These are phyloP conservation scores for Echiichthys vipera DNA, from an alignment of 2,797 vertebrate genomes.

Conservation along the genomic window DNA sequence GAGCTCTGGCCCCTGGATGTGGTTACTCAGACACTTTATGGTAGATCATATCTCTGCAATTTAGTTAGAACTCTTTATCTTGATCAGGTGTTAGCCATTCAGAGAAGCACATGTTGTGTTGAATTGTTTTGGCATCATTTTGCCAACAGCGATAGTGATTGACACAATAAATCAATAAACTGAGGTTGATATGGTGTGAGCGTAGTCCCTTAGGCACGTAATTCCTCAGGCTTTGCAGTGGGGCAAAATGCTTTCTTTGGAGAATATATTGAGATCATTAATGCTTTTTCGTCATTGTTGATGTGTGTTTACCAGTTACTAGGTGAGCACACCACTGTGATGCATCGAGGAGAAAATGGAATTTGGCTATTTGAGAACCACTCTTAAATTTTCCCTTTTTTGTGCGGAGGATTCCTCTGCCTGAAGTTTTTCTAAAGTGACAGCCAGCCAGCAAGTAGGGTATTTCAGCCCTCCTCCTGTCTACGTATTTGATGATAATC, in stretches of 20 bases:
- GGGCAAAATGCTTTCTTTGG: constrained; percentile 66
- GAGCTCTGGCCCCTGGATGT: constrained; percentile 48
- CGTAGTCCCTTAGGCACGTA: constrained; percentile 22
- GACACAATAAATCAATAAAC: constrained; percentile 38
- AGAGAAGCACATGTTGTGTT: constrained; percentile 25
- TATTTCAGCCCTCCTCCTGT: constrained; percentile 33
- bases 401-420: constrained; percentile 55
- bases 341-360: constrained; percentile 72
- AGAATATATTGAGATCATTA: constrained; percentile 52
- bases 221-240: constrained; percentile 39
- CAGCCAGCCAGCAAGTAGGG: constrained; percentile 20
- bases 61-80: constrained; percentile 43
- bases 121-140: constrained; percentile 24
- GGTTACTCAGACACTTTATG: constrained; percentile 56
- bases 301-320: constrained; percentile 83
- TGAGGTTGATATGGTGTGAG: constrained; percentile 22
- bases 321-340: constrained; percentile 75
- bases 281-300: constrained; percentile 74
- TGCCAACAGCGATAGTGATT: constrained; percentile 26
- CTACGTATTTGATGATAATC: constrained; percentile 32
- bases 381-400: constrained; percentile 68
- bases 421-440: constrained; percentile 37
- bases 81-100: constrained; percentile 36
- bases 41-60: constrained; percentile 45
- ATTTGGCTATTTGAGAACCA: constrained; percentile 73